phyloP scores from a whole-genome alignment of 2,113 vertebrate species.

The Hippocampus guttulatus region DNA sequence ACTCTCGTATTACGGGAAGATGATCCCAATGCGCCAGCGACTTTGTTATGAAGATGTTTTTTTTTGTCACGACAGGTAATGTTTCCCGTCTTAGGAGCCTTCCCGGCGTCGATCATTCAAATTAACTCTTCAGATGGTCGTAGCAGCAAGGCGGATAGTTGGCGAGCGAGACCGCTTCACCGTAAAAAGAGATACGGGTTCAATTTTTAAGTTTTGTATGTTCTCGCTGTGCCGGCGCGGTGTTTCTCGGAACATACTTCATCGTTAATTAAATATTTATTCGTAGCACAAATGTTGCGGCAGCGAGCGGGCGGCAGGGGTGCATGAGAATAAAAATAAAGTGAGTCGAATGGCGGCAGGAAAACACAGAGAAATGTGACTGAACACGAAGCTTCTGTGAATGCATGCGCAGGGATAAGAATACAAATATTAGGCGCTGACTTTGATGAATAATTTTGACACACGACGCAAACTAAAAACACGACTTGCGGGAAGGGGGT shows the following conservation, averaged over 20 bases:
- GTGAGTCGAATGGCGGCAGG: no score
- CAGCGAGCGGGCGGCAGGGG: no score
- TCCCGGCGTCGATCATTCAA: background rate
- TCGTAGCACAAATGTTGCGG: no score
- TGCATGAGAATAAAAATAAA: no score
- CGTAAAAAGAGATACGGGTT: no score
- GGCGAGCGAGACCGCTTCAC: background rate
- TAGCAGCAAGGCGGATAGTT: background rate
- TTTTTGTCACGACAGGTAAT: background rate
- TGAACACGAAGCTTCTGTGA: no score
- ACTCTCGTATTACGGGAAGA: background rate
- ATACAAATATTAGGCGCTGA: background rate
- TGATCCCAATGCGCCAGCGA: background rate
- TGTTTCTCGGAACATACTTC: no score
- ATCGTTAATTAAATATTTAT: no score
- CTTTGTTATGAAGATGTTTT: background rate
- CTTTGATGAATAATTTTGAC: background rate
- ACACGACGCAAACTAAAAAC: background rate
- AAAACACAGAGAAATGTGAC: no score
- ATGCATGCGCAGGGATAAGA: background rate
- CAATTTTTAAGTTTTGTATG: background rate
- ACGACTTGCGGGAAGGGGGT: background rate
- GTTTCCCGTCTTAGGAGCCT: background rate
- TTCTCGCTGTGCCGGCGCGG: no score
- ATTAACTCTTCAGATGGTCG: background rate